These are phyloP conservation scores for Zaprionus taronus DNA, from an alignment of 1,140 invertebrate genomes.

Conservation along the genomic window DNA sequence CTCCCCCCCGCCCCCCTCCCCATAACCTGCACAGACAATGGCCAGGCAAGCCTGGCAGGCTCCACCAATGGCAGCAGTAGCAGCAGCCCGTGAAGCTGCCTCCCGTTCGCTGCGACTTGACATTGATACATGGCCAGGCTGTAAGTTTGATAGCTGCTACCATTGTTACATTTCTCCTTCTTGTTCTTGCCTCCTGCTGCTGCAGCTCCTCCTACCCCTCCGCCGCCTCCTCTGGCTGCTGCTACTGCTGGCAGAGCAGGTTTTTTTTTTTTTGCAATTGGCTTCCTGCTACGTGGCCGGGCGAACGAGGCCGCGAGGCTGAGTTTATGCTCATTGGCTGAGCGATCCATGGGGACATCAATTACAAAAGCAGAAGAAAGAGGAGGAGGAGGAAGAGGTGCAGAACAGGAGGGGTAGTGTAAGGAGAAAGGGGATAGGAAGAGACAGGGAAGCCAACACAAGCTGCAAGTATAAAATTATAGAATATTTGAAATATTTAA, in stretches of 20 bases:
- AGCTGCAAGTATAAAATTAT: neutral
- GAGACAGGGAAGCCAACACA: neutral
- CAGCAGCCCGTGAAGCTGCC: constrained; percentile 40
- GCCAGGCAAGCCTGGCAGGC: constrained; percentile 30
- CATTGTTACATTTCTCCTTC: constrained; percentile 67
- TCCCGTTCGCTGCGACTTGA: constrained; percentile 46
- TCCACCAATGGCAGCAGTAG: constrained; percentile 63
- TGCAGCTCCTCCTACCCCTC: neutral
- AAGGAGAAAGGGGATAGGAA: neutral
- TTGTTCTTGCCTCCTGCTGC: neutral
- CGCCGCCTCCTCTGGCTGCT: neutral
- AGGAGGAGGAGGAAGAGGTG: neutral
- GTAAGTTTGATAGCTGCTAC: constrained; percentile 73
- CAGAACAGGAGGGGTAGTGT: neutral
- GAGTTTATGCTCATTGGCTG: constrained; percentile 57
- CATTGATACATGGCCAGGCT: constrained; percentile 77
- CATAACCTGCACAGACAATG: constrained; percentile 41
- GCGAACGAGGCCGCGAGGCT: neutral
- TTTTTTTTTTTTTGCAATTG: constrained; percentile 54
- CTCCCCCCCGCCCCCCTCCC: neutral
- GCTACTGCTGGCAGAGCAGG: constrained; percentile 25
- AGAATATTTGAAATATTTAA: neutral
- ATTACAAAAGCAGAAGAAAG: constrained; percentile 15
- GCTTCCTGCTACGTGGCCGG: constrained; percentile 31
- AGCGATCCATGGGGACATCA: constrained; percentile 38